Conservation (phyloP, 2,888 invertebrate species). For the Phaonia tiefii region DNA sequence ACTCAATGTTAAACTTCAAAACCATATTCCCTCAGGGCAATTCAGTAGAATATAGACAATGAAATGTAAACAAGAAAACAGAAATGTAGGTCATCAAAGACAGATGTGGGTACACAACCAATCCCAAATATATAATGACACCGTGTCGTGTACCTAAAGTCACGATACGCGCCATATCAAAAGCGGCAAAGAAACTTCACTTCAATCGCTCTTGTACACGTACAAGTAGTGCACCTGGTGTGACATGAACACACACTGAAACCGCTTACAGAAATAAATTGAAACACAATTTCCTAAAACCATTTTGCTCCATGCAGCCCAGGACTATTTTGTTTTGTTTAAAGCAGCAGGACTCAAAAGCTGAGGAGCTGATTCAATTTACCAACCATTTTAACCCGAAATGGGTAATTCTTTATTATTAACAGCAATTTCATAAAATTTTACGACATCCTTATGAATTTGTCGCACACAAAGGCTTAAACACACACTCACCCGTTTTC, state of each 20-base stretch:
- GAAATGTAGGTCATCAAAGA: no score
- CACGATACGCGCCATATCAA: neutral
- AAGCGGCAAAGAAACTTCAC: neutral
- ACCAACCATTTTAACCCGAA: neutral
- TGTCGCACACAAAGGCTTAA: neutral
- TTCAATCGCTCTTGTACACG: neutral
- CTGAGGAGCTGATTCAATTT: slow-evolving; percentile 6
- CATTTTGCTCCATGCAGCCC: neutral
- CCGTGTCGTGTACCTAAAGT: no score
- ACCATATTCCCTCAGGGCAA: no score
- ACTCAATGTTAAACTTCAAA: no score
- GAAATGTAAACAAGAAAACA: no score
- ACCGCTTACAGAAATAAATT: slow-evolving; percentile 39
- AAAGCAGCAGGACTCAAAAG: neutral
- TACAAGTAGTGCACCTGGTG: neutral
- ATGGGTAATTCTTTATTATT: slow-evolving; percentile 36
- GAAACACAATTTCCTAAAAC: slow-evolving; percentile 45
- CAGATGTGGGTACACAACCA: no score
- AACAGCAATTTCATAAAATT: slow-evolving; percentile 55
- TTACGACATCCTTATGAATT: slow-evolving; percentile 44
- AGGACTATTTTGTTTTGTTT: no score
- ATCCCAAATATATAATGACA: no score
- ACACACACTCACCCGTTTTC: neutral
- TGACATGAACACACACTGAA: slow-evolving; percentile 26
- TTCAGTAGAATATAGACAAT: no score